A percentile compares a stretch with the other conserved stretches of the same genome.
phyloP scores from a whole-genome alignment of 1,140 invertebrate genomes.

The Drosophila trapezifrons region DNA sequence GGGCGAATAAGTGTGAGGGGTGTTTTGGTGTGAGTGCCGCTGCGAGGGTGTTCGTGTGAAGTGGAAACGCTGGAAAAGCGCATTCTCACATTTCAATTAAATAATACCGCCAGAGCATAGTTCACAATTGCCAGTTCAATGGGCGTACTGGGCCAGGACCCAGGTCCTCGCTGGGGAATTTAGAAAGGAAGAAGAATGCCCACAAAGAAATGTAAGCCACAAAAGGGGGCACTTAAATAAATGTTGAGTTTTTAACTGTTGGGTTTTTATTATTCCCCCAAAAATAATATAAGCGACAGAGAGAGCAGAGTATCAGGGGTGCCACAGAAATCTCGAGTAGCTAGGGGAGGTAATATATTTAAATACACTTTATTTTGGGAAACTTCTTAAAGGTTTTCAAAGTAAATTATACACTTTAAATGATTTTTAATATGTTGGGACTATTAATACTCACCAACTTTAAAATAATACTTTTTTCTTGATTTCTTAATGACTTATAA shows the following conservation, averaged over 20 bases:
- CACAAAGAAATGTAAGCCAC: conserved; percentile 18
- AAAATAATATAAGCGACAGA: background rate
- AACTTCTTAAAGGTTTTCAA: no score
- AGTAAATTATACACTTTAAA: no score
- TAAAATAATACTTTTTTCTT: no score
- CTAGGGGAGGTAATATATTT: background rate
- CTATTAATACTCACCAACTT: no score
- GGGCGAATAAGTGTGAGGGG: conserved; percentile 34
- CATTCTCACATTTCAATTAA: conserved; percentile 81
- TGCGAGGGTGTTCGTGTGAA: conserved; percentile 49
- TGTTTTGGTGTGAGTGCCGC: conserved; percentile 41
- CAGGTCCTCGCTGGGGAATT: conserved; percentile 16
- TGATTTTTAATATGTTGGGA: no score
- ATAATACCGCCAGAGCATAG: conserved; percentile 63
- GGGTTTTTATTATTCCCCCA: conserved; percentile 9
- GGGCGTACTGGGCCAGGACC: conserved; percentile 33
- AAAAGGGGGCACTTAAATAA: conserved; percentile 19
- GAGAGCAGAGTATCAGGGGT: background rate
- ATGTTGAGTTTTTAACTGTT: conserved; percentile 8
- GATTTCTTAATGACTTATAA: background rate
- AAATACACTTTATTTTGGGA: background rate
- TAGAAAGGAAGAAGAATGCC: background rate
- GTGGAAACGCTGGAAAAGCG: conserved; percentile 69
- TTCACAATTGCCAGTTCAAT: conserved; percentile 53
- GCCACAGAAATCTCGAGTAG: background rate